Conservation (phyloP, 2,113 vertebrate species). For the Craseonycteris thonglongyai region DNA sequence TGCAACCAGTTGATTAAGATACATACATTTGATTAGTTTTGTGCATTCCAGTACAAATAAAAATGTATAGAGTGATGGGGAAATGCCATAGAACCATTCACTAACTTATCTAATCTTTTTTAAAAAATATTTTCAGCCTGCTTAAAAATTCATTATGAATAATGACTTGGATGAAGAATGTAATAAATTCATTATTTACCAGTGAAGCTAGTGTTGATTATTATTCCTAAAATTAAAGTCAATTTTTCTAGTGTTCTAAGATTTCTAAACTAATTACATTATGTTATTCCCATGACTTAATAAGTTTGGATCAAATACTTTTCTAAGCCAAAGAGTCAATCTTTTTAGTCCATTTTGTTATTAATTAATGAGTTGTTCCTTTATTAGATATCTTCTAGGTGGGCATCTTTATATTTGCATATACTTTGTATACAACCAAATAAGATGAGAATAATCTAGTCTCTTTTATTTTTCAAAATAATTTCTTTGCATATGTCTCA, state of each 20-base stretch:
- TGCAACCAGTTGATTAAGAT: background rate
- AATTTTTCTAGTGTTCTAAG: background rate
- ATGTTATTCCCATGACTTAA: background rate
- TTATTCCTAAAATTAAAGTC: background rate
- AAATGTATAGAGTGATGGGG: background rate
- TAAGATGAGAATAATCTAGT: background rate
- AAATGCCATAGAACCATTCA: background rate
- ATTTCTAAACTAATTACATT: constrained; percentile 30
- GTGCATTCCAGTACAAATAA: background rate
- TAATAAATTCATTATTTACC: background rate
- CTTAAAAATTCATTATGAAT: background rate
- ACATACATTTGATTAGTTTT: background rate
- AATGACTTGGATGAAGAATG: background rate
- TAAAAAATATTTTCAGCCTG: background rate
- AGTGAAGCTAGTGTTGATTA: background rate
- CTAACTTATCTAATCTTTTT: background rate
- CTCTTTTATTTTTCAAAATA: constrained; percentile 11
- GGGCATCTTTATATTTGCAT: background rate
- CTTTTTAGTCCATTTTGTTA: background rate
- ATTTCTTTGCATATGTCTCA: background rate
- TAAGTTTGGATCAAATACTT: background rate
- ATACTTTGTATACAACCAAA: background rate
- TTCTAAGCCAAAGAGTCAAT: background rate
- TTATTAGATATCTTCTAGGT: constrained; percentile 8
- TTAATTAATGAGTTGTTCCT: background rate